Evolutionary conservation across 2,888 invertebrate species (phyloP), one percentile per base, ranked within the genome.

Genomic region (Diaperis boleti): DNA sequence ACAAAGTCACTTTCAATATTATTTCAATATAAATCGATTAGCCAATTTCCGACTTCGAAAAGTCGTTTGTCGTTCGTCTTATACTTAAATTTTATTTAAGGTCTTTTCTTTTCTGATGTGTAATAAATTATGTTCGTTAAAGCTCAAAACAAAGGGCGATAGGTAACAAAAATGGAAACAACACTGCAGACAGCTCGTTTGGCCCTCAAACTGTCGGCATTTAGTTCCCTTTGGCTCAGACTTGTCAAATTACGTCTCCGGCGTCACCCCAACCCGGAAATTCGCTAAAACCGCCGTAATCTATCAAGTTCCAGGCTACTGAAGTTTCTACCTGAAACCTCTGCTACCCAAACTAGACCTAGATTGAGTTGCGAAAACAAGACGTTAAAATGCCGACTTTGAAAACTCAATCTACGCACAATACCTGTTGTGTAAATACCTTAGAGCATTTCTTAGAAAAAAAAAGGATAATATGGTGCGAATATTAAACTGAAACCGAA

Each of bases 191-290:
- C 6, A n/a, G n/a, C n/a, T 45, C 45, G 6, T 45, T 47, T 47
- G 15, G 15, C 31, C 29, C 15, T 3, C 47, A 31, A 47, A 49
- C 52, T 35, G 11, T 15, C 31, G 18, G 49, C 15, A 47, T 49
- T 33, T 18, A 49, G 49, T 49, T 49, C 10, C 49, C 26, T 29
- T 31, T 14, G 13, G 17, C 2, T 11, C 54, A 45, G 37, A 45
- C 33, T 42, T 56, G 33, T 56, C 56, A 45, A 45, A 45, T 45
- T 56, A 56, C 22, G 29, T 8, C 41, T 29, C 31, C 18, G 55
- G 20, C 42, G 55, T 42, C 55, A 52, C 20, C 35, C 13, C 17
- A 17, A 13, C 7, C 18, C 39, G 39, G 54, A 39, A 54, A 50
- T 35, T 50, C 35, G 37, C 52, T 14, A 55, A 14, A 22, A 31